Conservation (phyloP, 1,140 invertebrate genomes). For the Acromyrmex heyeri region DNA sequence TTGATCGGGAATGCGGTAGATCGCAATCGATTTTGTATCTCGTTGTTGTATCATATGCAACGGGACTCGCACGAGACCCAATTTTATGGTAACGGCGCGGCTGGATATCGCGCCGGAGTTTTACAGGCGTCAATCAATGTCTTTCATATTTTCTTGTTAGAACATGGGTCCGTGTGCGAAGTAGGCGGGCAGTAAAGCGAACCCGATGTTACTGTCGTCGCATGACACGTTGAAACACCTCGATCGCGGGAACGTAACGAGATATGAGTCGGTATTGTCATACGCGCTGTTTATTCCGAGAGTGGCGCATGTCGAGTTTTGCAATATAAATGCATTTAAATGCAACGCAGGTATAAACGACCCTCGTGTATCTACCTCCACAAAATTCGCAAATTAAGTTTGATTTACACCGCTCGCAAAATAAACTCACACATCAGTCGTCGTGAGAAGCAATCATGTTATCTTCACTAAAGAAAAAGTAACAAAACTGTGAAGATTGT, state of each 20-base stretch:
- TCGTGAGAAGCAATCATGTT: not conserved
- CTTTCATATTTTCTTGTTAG: conserved; percentile 59
- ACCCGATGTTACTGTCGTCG: conserved; percentile 51
- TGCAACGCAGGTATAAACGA: not conserved
- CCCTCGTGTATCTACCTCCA: not conserved
- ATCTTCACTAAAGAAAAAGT: not conserved
- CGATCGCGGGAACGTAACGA: conserved; percentile 47
- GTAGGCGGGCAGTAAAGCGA: conserved; percentile 46
- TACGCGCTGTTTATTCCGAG: conserved; percentile 22
- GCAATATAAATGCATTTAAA: conserved; percentile 42
- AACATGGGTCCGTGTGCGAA: conserved; percentile 11
- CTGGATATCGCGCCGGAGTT: conserved; percentile 36
- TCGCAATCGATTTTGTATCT: conserved; percentile 30
- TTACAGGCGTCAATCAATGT: conserved; percentile 59
- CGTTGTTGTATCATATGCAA: conserved; percentile 18
- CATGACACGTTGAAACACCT: conserved; percentile 43
- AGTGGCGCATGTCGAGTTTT: conserved; percentile 10
- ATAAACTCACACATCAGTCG: conserved; percentile 6
- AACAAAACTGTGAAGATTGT: not conserved
- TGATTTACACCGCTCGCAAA: conserved; percentile 1
- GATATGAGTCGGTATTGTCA: conserved; percentile 43
- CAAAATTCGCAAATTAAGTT: conserved; percentile 2
- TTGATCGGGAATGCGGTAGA: not conserved
- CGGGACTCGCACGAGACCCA: conserved; percentile 54
- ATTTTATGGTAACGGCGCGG: conserved; percentile 57